Evolutionary conservation across 1,140 invertebrate species (phyloP).

Genomic region (Mamestra configurata): DNA sequence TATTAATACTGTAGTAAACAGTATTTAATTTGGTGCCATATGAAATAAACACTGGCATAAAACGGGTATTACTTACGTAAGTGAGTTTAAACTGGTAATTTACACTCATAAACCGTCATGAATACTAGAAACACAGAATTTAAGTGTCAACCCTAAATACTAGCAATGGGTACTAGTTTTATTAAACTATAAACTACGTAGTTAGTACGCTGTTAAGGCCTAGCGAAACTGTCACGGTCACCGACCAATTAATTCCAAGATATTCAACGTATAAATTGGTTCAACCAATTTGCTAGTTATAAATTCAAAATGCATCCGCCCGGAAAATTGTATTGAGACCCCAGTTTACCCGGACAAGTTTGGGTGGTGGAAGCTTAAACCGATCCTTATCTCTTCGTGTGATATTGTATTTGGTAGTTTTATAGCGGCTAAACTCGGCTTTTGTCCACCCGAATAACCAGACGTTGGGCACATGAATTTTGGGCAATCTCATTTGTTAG

Average conservation of each 20-base stretch:
- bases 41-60: no score
- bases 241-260: conserved; percentile 81
- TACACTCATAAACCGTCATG: not conserved
- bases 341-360: conserved; percentile 69
- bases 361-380: conserved; percentile 55
- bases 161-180: conserved; percentile 30
- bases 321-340: conserved; percentile 84
- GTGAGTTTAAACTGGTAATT: no score
- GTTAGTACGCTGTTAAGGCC: conserved; percentile 45
- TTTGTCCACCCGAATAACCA: conserved; percentile 56
- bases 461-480: conserved; percentile 52
- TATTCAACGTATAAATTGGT: conserved; percentile 82
- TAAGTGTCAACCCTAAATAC: not conserved
- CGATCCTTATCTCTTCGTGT: conserved; percentile 45
- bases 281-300: conserved; percentile 84
- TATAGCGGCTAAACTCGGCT: conserved; percentile 55
- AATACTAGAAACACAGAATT: not conserved
- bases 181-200: conserved; percentile 42
- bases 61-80: no score
- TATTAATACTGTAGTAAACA: not conserved
- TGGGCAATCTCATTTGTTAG: conserved; percentile 57
- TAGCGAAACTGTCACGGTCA: conserved; percentile 57
- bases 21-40: no score
- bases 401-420: conserved; percentile 57
- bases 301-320: conserved; percentile 85